These are phyloP conservation scores for Callochromis pleurospilus DNA, from an alignment of 2,113 vertebrate genomes.

Conservation along the genomic window DNA sequence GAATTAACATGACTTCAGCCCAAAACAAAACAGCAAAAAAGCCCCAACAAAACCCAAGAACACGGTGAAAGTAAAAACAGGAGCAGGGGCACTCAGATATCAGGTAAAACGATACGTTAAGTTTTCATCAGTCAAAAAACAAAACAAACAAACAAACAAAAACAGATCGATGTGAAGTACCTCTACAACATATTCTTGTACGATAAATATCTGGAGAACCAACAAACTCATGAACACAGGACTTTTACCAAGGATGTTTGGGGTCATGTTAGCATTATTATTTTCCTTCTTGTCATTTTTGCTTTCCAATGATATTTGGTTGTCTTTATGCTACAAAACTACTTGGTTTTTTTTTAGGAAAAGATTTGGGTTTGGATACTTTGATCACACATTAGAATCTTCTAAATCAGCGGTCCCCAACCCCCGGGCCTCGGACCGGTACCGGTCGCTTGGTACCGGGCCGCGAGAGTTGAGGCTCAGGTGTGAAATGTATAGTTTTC, in stretches of 20 bases:
- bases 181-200: not conserved
- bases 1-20: not conserved
- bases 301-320: not conserved
- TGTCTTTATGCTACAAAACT: not conserved
- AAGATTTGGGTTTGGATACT: not conserved
- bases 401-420: no score
- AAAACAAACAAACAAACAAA: not conserved
- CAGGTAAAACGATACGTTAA: not conserved
- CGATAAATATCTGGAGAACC: not conserved
- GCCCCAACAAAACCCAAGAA: not conserved
- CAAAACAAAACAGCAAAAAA: not conserved
- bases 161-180: not conserved
- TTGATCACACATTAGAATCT: not conserved
- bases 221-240: not conserved
- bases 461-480: no score
- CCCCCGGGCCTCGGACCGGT: no score
- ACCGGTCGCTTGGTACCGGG: fast-evolving
- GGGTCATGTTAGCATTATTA: not conserved
- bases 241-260: not conserved
- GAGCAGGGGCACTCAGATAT: not conserved
- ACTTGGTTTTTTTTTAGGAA: not conserved
- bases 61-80: not conserved
- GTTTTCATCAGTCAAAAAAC: not conserved
- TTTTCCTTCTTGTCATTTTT: not conserved
- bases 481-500: no score